phyloP scores from a whole-genome alignment of 2,888 invertebrate genomes.

The Melitaea athalia region DNA sequence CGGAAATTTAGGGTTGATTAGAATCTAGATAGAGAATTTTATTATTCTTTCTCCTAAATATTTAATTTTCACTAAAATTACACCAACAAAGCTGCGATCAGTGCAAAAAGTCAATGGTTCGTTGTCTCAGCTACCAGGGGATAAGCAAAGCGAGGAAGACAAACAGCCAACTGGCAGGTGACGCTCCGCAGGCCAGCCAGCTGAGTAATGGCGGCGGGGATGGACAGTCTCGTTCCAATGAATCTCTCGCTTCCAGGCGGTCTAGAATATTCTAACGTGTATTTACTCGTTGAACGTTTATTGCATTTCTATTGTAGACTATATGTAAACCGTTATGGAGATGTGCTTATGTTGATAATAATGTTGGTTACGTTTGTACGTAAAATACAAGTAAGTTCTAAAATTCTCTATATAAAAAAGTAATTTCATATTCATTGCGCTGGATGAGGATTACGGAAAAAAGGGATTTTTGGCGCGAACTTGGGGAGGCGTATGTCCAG shows the following conservation, averaged over 20 bases:
- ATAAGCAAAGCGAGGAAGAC: conserved; percentile 8
- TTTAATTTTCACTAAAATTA: no score
- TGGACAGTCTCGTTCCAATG: neutral
- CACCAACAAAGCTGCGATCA: neutral
- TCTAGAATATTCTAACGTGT: neutral
- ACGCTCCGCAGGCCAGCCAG: neutral
- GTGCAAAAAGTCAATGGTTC: neutral
- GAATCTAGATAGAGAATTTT: no score
- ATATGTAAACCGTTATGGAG: no score
- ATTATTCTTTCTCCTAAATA: no score
- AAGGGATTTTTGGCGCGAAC: no score
- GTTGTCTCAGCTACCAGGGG: neutral
- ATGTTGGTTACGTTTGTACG: neutral
- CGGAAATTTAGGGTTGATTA: no score
- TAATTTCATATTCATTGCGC: no score
- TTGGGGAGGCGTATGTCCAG: no score
- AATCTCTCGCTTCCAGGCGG: neutral
- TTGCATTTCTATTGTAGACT: no score
- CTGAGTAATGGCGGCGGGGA: conserved; percentile 7
- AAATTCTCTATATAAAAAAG: no score
- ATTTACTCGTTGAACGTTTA: no score
- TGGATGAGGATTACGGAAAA: no score
- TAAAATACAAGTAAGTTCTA: neutral
- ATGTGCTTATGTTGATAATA: neutral
- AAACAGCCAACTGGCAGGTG: neutral